These are phyloP conservation scores for Rhynchonycteris naso DNA, from an alignment of 2,797 vertebrate genomes.

Conservation along the genomic window DNA sequence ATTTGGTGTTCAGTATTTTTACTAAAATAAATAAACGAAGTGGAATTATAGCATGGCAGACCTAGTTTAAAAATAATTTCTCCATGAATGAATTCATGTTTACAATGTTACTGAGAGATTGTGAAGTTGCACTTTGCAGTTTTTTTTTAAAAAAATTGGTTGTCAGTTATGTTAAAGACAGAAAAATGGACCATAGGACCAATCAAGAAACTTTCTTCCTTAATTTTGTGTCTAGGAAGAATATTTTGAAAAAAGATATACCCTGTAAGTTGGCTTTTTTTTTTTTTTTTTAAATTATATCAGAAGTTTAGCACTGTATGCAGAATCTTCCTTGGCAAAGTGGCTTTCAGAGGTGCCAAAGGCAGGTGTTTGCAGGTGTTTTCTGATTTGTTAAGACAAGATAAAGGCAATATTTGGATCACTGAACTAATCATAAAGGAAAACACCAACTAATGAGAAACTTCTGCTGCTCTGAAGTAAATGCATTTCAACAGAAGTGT, in stretches of 20 bases:
- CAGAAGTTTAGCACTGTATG: background rate
- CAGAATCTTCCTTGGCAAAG: background rate
- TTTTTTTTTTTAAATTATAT: background rate
- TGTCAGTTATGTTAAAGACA: background rate
- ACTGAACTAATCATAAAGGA: background rate
- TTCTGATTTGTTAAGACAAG: background rate
- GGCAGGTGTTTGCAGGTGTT: background rate
- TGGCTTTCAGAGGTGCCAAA: background rate
- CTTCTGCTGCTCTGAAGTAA: background rate
- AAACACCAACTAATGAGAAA: background rate
- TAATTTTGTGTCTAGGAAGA: background rate
- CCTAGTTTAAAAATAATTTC: background rate
- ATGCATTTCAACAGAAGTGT: background rate
- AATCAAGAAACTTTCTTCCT: background rate
- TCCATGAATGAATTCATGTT: background rate
- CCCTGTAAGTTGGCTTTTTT: background rate
- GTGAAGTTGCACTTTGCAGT: background rate
- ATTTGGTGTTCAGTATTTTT: background rate
- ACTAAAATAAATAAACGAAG: background rate
- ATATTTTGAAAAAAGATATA: background rate
- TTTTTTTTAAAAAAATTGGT: background rate
- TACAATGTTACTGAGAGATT: background rate
- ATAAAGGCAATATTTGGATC: background rate
- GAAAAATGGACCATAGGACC: background rate
- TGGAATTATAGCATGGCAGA: background rate